A percentile compares a stretch with the other conserved stretches of the same genome.
phyloP scores from a whole-genome alignment of 2,888 invertebrate species.

The Polymixis lichenea region DNA sequence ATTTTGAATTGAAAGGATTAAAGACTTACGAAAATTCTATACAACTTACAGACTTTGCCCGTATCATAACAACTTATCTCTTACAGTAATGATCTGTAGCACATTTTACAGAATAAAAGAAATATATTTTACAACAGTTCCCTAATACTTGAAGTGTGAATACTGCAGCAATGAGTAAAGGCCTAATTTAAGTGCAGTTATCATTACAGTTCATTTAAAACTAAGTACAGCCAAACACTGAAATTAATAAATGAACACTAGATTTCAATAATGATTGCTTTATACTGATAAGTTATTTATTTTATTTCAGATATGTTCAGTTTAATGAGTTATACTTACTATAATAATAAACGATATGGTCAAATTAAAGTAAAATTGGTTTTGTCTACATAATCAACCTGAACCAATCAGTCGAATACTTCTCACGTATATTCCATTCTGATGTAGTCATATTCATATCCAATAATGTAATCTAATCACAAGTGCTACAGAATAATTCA shows the following conservation, averaged over 20 bases:
- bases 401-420: slow-evolving; percentile 11
- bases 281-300: slow-evolving; percentile 40
- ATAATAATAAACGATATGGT: slow-evolving; percentile 59
- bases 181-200: slow-evolving; percentile 26
- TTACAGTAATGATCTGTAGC: slow-evolving; percentile 63
- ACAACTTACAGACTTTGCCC: slow-evolving; percentile 25
- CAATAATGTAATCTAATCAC: slow-evolving; percentile 26
- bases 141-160: slow-evolving; percentile 64
- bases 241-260: slow-evolving; percentile 49
- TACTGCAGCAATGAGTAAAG: slow-evolving; percentile 55
- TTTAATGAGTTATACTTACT: slow-evolving; percentile 53
- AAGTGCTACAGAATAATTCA: slow-evolving; percentile 58
- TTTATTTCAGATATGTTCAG: slow-evolving; percentile 67
- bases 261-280: slow-evolving; percentile 55
- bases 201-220: slow-evolving; percentile 32
- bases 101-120: slow-evolving; percentile 50
- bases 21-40: not conserved
- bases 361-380: slow-evolving; percentile 50
- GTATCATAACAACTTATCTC: slow-evolving; percentile 58
- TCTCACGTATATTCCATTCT: not conserved
- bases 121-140: slow-evolving; percentile 44
- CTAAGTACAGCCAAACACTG: slow-evolving; percentile 43
- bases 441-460: slow-evolving; percentile 15
- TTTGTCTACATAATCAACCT: slow-evolving; percentile 19
- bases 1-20: not conserved